Percentiles rank a stretch among this genome's conserved stretches.
These are phyloP conservation scores for Polyommatus iphigenia DNA, from an alignment of 2,888 invertebrate genomes.

Conservation along the genomic window DNA sequence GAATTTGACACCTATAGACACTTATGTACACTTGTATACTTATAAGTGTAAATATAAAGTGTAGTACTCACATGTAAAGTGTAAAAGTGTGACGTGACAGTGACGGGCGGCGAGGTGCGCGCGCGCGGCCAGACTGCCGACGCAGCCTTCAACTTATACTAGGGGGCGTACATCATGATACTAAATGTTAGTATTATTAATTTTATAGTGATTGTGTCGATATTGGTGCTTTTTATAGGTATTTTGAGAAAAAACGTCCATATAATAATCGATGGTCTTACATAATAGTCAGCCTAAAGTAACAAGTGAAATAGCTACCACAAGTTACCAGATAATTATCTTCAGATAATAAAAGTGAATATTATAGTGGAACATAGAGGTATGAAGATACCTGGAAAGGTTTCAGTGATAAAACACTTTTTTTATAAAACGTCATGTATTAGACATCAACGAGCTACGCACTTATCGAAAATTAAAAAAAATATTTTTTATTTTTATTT, in stretches of 20 bases:
- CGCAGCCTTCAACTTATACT: slow-evolving; percentile 7
- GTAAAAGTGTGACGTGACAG: not conserved
- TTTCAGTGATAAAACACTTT: not conserved
- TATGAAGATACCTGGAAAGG: not conserved
- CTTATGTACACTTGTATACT: not conserved
- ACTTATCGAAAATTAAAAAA: not conserved
- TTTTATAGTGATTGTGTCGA: not conserved
- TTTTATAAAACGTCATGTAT: not conserved
- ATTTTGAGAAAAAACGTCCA: too few relatives aligned
- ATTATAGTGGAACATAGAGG: too few relatives aligned
- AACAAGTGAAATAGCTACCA: too few relatives aligned
- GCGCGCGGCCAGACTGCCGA: slow-evolving; percentile 24
- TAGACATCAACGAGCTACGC: slow-evolving; percentile 2
- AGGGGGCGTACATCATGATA: not conserved
- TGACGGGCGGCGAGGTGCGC: slow-evolving; percentile 26
- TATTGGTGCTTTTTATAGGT: not conserved
- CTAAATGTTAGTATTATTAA: not conserved
- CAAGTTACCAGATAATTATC: too few relatives aligned
- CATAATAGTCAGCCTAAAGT: too few relatives aligned
- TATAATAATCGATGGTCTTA: too few relatives aligned
- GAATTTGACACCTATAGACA: not conserved
- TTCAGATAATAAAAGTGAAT: too few relatives aligned
- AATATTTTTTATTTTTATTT: not conserved
- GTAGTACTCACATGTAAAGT: slow-evolving; percentile 6
- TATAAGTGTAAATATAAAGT: not conserved